phyloP scores from a whole-genome alignment of 2,113 vertebrate genomes.

The Vidua chalybeata region DNA sequence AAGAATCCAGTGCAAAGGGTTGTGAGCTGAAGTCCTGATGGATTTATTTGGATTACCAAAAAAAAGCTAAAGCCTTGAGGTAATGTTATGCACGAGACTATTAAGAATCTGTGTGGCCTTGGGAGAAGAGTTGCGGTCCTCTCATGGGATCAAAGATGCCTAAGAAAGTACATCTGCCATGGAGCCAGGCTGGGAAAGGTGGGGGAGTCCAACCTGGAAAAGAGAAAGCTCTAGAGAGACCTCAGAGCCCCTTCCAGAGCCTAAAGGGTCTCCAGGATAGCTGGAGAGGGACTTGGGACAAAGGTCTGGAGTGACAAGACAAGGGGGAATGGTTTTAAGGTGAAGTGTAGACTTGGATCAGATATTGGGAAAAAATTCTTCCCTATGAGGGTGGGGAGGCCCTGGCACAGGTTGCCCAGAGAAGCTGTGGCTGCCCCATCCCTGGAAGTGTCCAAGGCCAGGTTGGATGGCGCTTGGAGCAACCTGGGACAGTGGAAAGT shows the following conservation, averaged over 20 bases:
- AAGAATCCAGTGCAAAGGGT: background rate
- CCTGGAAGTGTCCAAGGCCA: background rate
- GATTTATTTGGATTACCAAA: background rate
- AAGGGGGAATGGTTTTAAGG: background rate
- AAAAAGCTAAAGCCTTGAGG: background rate
- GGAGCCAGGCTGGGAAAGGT: background rate
- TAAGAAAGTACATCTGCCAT: background rate
- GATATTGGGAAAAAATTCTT: background rate
- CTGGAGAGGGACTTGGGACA: background rate
- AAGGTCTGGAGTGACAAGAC: fast-evolving
- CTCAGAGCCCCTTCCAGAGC: background rate
- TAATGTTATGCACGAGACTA: fast-evolving
- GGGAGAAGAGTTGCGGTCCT: background rate
- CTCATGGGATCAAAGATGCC: background rate
- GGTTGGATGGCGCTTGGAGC: fast-evolving
- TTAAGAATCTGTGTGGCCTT: background rate
- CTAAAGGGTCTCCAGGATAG: background rate
- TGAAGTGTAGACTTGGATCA: background rate
- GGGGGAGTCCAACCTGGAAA: background rate
- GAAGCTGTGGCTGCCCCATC: background rate
- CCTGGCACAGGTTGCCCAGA: fast-evolving
- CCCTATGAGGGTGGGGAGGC: fast-evolving
- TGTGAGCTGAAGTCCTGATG: background rate
- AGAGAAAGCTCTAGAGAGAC: background rate
- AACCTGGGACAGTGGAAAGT: background rate